A percentile compares a stretch with the other conserved stretches of the same genome.
phyloP scores from a whole-genome alignment of 2,113 vertebrate species.

The Lophius piscatorius region DNA sequence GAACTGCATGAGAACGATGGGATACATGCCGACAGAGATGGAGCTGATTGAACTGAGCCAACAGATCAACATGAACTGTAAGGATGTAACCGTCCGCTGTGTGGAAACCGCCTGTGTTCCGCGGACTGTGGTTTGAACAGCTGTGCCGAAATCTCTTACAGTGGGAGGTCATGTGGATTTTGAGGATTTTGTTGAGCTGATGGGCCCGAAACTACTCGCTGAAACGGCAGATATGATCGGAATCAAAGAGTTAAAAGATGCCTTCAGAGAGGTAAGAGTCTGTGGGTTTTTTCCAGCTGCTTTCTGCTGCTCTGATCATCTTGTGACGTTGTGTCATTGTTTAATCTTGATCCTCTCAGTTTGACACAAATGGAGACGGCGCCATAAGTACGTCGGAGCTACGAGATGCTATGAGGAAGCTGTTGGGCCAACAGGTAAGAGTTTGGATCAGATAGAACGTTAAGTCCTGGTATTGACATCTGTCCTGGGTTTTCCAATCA shows the following conservation, averaged over 20 bases:
- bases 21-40: slow-evolving; percentile 99
- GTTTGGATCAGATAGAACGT: background rate
- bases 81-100: slow-evolving; percentile 60
- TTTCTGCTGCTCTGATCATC: background rate
- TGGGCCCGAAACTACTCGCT: slow-evolving; percentile 97
- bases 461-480: too few relatives aligned
- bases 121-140: slow-evolving; percentile 11
- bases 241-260: slow-evolving; percentile 94
- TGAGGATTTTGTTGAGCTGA: slow-evolving; percentile 97
- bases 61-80: slow-evolving; percentile 99
- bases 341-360: slow-evolving; percentile 73
- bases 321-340: background rate
- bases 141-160: slow-evolving; percentile 60
- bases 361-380: slow-evolving; percentile 96
- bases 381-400: slow-evolving; percentile 95
- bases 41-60: slow-evolving; percentile 97
- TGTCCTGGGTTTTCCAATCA: too few relatives aligned
- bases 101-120: background rate
- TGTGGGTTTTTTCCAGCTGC: background rate
- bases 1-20: slow-evolving; percentile 99
- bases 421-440: slow-evolving; percentile 88
- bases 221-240: slow-evolving; percentile 99
- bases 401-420: slow-evolving; percentile 95
- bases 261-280: slow-evolving; percentile 92
- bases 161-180: slow-evolving; percentile 98